Evolutionary conservation across 1,140 invertebrate species (phyloP).

Genomic region (Trachymyrmex cornetzi): DNA sequence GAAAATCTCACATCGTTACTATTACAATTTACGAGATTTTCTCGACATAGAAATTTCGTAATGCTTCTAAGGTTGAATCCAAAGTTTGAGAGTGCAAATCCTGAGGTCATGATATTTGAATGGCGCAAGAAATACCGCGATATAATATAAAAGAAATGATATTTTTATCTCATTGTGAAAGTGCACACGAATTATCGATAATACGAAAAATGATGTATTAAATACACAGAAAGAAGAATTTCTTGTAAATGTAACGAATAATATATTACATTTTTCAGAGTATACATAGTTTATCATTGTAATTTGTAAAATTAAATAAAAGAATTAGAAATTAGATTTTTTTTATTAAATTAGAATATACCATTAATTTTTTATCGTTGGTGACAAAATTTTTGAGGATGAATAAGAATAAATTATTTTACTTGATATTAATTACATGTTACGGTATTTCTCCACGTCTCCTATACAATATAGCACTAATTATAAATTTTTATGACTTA

Average conservation of each 20-base stretch:
- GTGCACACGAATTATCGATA: constrained; percentile 13
- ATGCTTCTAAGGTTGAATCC: constrained; percentile 17
- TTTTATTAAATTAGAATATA: neutral
- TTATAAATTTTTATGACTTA: constrained; percentile 12
- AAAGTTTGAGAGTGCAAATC: neutral
- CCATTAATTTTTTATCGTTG: neutral
- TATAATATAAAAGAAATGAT: constrained; percentile 17
- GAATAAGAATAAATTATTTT: neutral
- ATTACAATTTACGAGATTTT: constrained; percentile 26
- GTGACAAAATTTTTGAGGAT: neutral
- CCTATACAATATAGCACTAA: neutral
- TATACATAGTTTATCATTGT: neutral
- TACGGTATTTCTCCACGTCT: neutral
- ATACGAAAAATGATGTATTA: neutral
- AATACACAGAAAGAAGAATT: neutral
- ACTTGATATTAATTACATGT: neutral
- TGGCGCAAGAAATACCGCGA: constrained; percentile 8
- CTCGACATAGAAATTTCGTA: neutral
- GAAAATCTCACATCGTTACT: neutral
- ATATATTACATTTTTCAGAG: neutral
- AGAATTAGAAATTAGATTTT: neutral
- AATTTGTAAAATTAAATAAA: neutral
- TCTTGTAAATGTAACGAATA: neutral
- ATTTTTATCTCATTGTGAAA: constrained; percentile 18
- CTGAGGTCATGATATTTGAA: constrained; percentile 30